Percentiles rank a stretch among this genome's conserved stretches.
Evolutionary conservation across 2,113 vertebrate genomes (phyloP).

Genomic region (Beaufortia kweichowensis): DNA sequence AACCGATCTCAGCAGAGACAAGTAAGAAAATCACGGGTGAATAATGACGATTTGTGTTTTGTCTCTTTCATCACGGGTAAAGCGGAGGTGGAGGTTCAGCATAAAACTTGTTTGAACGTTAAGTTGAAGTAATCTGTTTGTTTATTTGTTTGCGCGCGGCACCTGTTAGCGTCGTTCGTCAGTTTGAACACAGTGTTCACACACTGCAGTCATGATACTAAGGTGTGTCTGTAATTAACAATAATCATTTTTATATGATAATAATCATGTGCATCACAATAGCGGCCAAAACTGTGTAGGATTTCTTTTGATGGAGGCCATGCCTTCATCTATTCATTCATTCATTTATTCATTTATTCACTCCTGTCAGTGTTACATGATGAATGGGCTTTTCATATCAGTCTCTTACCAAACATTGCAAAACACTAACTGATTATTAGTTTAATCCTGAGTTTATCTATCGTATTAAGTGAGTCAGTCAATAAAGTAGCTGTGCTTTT

Average conservation of each 20-base stretch:
- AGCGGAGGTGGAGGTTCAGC: not conserved
- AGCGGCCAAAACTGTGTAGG: not conserved
- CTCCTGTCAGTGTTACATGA: not conserved
- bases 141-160: not conserved
- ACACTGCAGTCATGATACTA: not conserved
- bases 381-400: too few relatives aligned
- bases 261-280: not conserved
- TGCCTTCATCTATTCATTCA: constrained; percentile 20
- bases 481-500: too few relatives aligned
- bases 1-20: not conserved
- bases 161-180: not conserved
- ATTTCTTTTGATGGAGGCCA: not conserved
- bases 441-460: too few relatives aligned
- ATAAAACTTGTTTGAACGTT: not conserved
- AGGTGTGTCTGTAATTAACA: constrained; percentile 29
- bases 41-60: not conserved
- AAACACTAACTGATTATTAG: too few relatives aligned
- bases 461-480: too few relatives aligned
- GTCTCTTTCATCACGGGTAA: too few relatives aligned
- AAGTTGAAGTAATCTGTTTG: not conserved
- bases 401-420: too few relatives aligned
- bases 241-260: not conserved
- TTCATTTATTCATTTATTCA: constrained; percentile 26
- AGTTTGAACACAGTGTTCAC: not conserved
- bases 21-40: not conserved